Base-by-base conservation (phyloP, 2,797 vertebrate species). In the Eospalax fontanierii region DNA sequence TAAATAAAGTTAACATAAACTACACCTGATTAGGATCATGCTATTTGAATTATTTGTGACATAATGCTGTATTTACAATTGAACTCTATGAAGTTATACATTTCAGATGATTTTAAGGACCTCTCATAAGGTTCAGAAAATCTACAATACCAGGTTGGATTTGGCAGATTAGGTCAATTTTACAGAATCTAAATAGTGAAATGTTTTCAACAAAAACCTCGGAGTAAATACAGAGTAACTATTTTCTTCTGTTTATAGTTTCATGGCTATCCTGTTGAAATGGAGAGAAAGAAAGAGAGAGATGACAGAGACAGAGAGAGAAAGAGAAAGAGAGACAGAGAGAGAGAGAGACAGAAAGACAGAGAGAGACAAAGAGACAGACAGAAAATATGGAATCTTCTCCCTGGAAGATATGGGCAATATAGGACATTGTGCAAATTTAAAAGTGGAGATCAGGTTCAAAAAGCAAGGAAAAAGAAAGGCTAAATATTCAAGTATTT, bases 1-100 rank as follows among this genome's bases (percentile, higher is more conserved):
- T 88, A 68, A 68, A 59, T 79, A 88, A 92, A 54, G 79, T 70
- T 22, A 35, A 10, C 8, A 90, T 92, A 95, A 46, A 57, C 59
- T 7, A 59, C 50, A 12, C 16, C 35, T 63, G 4, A 40, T 79
- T 95, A 86, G 61, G 79, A 66, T 86, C 14, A 81, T 81, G 65
- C 81, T 54, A 4, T 70, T 91, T 86, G 18, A 91, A 79, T 66
- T 85, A 90, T 26, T 85, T 83, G 5, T 75, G n/a, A 57, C 73
- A 87, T 61, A 40, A 87, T 15, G 89, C 22, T 26, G 90, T 26
- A 87, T 40, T 88, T 90, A 14, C 3, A 92, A 65, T 61, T 95
- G 24, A 70, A 78, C 74, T 85, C 93, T 88, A 71, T 59, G 33
- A 78, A 71, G 18, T 61, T 66, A 43, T 35, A 50, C 28, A 82